phyloP scores from a whole-genome alignment of 2,113 vertebrate genomes.

The Microtus pennsylvanicus region DNA sequence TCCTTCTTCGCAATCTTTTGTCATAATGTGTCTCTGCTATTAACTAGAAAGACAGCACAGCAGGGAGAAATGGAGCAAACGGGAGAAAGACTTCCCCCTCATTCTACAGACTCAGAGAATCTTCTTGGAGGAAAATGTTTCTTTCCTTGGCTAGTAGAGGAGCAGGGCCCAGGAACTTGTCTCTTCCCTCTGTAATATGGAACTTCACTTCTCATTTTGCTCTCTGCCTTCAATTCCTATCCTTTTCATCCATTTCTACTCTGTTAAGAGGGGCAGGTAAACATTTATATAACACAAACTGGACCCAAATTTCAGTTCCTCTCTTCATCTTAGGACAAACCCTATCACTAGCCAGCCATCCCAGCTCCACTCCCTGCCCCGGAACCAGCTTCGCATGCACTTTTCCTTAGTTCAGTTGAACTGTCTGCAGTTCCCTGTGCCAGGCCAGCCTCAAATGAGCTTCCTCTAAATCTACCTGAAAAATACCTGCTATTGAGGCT shows the following conservation, averaged over 20 bases:
- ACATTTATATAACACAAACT: too few species aligned
- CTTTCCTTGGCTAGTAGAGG: background rate
- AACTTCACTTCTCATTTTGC: background rate
- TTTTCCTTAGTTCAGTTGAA: background rate
- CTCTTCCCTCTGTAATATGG: background rate
- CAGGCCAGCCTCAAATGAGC: background rate
- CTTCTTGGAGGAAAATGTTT: background rate
- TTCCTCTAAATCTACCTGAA: background rate
- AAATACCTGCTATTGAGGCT: background rate
- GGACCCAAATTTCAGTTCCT: background rate
- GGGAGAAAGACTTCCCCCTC: background rate
- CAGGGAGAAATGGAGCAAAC: background rate
- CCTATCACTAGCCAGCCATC: background rate
- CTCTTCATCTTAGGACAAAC: background rate
- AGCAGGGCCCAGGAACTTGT: background rate
- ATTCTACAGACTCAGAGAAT: background rate
- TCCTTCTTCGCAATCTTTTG: background rate
- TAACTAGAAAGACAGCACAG: background rate
- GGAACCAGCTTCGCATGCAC: accelerated
- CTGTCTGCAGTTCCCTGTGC: background rate
- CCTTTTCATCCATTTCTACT: background rate
- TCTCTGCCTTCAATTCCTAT: background rate
- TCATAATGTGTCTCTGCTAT: background rate
- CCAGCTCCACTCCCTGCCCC: background rate
- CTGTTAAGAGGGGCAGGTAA: background rate